Conservation (phyloP, 2,113 vertebrate genomes). For the Melanerpes formicivorus region DNA sequence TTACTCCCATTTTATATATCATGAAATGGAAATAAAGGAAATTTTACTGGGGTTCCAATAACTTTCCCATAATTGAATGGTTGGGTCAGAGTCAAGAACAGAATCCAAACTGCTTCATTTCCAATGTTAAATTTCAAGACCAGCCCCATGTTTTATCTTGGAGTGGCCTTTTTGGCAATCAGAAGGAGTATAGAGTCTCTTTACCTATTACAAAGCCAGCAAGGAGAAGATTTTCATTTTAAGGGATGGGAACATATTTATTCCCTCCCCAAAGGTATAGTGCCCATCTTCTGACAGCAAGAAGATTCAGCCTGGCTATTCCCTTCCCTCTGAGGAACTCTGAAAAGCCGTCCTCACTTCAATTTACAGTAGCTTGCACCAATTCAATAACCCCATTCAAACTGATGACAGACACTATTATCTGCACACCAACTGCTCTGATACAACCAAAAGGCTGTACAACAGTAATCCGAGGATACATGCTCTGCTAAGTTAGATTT, state of each 20-base stretch:
- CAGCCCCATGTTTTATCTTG: background rate
- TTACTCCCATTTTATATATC: background rate
- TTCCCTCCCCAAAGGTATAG: background rate
- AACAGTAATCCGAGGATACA: background rate
- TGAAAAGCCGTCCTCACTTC: background rate
- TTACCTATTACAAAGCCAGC: background rate
- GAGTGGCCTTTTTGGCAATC: background rate
- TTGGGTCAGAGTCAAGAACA: background rate
- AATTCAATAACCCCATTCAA: background rate
- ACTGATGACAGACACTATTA: background rate
- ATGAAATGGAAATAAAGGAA: background rate
- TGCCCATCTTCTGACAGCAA: background rate
- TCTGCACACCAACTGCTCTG: background rate
- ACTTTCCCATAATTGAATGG: slow-evolving; percentile 34
- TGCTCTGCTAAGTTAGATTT: background rate
- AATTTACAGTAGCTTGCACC: background rate
- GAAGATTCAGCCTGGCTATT: background rate
- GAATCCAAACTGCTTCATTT: slow-evolving; percentile 49
- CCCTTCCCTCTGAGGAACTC: background rate
- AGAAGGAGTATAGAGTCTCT: background rate
- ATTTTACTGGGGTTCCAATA: slow-evolving; percentile 35
- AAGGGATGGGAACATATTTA: background rate
- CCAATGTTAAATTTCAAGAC: background rate
- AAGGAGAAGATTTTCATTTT: background rate
- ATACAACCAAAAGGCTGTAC: background rate